Conservation (phyloP, 2,113 vertebrate species). For the Gopherus flavomarginatus region DNA sequence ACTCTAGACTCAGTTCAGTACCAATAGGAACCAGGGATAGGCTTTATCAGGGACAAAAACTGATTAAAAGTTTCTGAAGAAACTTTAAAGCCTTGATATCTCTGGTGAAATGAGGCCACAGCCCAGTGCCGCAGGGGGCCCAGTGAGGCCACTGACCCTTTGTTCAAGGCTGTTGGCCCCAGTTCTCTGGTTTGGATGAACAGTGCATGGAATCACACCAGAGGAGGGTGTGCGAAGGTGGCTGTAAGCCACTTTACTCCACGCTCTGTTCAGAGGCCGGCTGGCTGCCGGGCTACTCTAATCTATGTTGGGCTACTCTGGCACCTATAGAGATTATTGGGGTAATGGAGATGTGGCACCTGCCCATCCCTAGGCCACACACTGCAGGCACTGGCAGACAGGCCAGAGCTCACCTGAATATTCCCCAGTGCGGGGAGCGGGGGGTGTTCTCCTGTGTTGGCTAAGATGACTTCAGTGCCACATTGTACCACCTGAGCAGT, state of each 20-base stretch:
- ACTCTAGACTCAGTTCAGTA: constrained; percentile 3
- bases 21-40: neutral
- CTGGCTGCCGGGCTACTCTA: neutral
- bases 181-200: no score
- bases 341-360: no score
- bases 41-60: neutral
- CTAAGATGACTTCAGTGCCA: neutral
- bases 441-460: neutral
- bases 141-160: neutral
- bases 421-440: no score
- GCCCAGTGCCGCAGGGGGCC: fast-evolving
- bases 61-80: neutral
- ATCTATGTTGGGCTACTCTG: no score
- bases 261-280: neutral
- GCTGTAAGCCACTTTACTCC: neutral
- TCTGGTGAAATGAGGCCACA: neutral
- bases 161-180: neutral
- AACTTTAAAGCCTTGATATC: neutral
- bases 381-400: no score
- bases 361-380: no score
- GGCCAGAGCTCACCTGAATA: neutral
- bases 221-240: neutral
- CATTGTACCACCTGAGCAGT: neutral
- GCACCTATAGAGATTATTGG: no score
- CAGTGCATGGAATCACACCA: no score